Evolutionary conservation across 1,140 invertebrate species (phyloP), one percentile per base, ranked within the genome.

Genomic region (Lamellibrachia luymesi): DNA sequence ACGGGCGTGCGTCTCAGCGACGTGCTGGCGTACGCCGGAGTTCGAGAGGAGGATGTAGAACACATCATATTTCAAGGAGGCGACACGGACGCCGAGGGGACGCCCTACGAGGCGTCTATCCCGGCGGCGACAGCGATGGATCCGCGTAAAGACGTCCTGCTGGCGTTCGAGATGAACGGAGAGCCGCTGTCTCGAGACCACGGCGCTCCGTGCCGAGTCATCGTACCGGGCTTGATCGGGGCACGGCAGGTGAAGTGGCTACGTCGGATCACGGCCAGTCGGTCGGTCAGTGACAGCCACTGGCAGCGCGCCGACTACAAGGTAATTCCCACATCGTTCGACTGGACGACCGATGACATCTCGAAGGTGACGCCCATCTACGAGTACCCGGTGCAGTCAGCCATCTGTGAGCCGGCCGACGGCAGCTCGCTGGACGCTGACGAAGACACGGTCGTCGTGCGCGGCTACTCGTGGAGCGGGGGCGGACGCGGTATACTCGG

Each of bases 251-350:
- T 97, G 27, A 97, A 97, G 95, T 97, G 97, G 97, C 93, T 97
- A n/a, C 95, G 95, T n/a, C 95, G 94, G 95, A 99, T 99, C 94
- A 97, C 97, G 7, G 96, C 99, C 0, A 98, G 98, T 2, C 97
- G 98, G 64, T 96, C 98, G 56, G 99, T 99, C 96, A 98, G 98
- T 95, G 96, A 97, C 50, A 98, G 98, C 4, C 99, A 99, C 96
- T 99, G 99, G 98, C 99, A 99, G 96, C 98, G 98, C 95, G 98
- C 98, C 94, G 99, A 99, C 96, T 99, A 99, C 96, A 99, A 99
- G 96, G 96, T 98, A 22, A 1, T 80, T 80, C 64, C 8, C 64
- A 22, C 98, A 0, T 98, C 99, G 96, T 99, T 98, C 95, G 51
- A 94, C 51, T 98, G 98, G 98, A 98, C 99, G 95, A 98, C 97